These are phyloP conservation scores for Miltochrista miniata DNA, from an alignment of 2,888 invertebrate species.

Conservation along the genomic window DNA sequence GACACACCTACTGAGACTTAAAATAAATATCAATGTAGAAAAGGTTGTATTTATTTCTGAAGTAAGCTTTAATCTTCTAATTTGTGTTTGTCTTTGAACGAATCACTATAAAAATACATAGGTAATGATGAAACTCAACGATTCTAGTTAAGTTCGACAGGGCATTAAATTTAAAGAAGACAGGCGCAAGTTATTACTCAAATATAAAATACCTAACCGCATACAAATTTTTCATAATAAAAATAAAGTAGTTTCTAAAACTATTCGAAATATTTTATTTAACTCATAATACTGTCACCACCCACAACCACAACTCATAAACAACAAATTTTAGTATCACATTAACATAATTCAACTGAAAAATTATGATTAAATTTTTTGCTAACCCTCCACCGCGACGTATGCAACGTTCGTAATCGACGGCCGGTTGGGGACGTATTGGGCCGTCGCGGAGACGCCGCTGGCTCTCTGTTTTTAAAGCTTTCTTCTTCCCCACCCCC, in stretches of 20 bases:
- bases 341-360: slow-evolving; percentile 20
- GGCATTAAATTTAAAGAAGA: background rate
- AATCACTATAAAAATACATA: too few relatives aligned
- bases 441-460: slow-evolving; percentile 79
- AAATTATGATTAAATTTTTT: slow-evolving; percentile 33
- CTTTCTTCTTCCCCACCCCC: slow-evolving; percentile 50
- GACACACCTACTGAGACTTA: too few relatives aligned
- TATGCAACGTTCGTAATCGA: slow-evolving; percentile 75
- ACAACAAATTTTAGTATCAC: background rate
- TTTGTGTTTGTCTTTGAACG: too few relatives aligned
- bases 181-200: background rate
- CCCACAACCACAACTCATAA: background rate
- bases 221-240: background rate
- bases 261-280: background rate
- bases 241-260: background rate
- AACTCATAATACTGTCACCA: background rate
- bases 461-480: slow-evolving; percentile 68
- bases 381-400: slow-evolving; percentile 53
- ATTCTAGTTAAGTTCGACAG: too few relatives aligned
- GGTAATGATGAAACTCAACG: too few relatives aligned
- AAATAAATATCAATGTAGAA: too few relatives aligned
- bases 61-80: too few relatives aligned
- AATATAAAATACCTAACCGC: background rate
- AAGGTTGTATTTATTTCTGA: too few relatives aligned
- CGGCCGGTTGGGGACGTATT: slow-evolving; percentile 80